Percentiles rank a stretch among this genome's conserved stretches.
phyloP scores from a whole-genome alignment of 2,797 vertebrate species.

The Amazona ochrocephala region DNA sequence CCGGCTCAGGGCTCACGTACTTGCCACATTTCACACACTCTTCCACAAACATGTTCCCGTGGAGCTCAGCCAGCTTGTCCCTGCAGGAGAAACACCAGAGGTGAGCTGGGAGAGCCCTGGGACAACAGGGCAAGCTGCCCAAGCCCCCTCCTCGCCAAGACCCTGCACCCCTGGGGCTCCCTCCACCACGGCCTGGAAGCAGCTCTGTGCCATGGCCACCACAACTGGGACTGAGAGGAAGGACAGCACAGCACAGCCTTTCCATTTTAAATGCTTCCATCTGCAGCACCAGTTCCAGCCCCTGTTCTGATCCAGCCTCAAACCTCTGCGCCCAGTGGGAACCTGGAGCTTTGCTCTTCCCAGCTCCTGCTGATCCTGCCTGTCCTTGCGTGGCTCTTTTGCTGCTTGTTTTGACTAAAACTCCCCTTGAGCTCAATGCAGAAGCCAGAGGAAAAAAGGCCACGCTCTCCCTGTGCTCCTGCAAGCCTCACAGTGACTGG shows the following conservation, averaged over 20 bases:
- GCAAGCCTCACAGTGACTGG: neutral
- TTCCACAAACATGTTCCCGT: constrained; percentile 99
- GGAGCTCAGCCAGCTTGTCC: constrained; percentile 92
- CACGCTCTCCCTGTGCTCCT: fast-evolving
- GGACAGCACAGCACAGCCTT: neutral
- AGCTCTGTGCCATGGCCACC: neutral
- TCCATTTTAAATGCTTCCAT: neutral
- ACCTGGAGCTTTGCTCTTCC: neutral
- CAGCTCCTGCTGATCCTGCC: neutral
- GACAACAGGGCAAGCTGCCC: neutral
- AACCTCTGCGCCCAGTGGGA: neutral
- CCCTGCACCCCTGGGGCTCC: neutral
- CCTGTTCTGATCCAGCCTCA: neutral
- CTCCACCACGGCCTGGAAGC: neutral
- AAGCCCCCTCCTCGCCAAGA: neutral
- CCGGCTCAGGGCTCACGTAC: constrained; percentile 73
- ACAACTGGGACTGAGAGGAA: neutral
- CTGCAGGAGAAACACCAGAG: constrained; percentile 63
- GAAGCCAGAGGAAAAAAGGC: neutral
- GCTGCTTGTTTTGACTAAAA: neutral
- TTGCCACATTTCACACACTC: constrained; percentile 94
- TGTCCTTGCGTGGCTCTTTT: neutral
- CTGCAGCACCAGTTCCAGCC: neutral
- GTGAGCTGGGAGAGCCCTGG: neutral
- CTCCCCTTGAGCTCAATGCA: neutral